These are phyloP conservation scores for Platyrinchus mystaceus DNA, from an alignment of 2,797 vertebrate species.

Conservation along the genomic window DNA sequence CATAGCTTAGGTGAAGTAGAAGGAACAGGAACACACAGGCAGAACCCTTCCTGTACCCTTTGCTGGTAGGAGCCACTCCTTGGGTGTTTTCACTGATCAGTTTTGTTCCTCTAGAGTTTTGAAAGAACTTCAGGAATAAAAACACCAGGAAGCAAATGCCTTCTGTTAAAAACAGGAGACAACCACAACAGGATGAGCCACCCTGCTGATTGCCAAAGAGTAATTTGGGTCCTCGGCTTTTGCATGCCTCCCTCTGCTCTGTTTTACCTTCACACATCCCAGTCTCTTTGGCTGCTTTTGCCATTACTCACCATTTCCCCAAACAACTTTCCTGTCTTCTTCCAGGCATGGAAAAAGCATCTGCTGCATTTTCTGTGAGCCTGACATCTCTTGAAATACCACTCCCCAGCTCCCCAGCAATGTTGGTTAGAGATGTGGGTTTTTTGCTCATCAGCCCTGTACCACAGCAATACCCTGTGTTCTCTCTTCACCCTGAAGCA, in stretches of 20 bases:
- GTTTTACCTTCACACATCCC: neutral
- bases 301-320: neutral
- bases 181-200: neutral
- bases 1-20: neutral
- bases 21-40: fast-evolving
- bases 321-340: neutral
- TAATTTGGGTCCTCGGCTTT: neutral
- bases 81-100: neutral
- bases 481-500: neutral
- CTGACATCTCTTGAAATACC: neutral
- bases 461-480: neutral
- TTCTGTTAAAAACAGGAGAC: neutral
- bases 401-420: neutral
- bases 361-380: neutral
- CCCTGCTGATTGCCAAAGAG: neutral
- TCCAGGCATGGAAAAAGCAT: conserved; percentile 20
- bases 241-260: neutral
- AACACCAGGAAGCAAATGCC: neutral
- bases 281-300: neutral
- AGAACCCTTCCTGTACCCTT: neutral
- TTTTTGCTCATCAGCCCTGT: neutral
- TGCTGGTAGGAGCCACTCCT: neutral
- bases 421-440: neutral
- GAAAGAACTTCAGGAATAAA: conserved; percentile 1
- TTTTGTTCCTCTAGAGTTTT: neutral